Conservation (phyloP, 2,797 vertebrate genomes). For the Aeoliscus strigatus region DNA sequence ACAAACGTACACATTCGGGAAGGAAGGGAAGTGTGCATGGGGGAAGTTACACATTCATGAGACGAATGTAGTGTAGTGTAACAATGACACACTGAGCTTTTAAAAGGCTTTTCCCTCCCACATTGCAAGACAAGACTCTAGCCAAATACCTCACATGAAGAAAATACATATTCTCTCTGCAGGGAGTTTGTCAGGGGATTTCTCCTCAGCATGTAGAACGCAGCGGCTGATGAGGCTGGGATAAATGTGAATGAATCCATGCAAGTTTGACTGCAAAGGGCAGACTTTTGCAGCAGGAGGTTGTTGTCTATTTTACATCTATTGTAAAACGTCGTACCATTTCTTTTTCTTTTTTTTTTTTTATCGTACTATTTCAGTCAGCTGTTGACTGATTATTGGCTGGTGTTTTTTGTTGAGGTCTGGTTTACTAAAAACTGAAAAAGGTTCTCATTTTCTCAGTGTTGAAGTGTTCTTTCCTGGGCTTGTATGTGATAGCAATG, state of each 20-base stretch:
- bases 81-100: conserved; percentile 56
- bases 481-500: too few relatives aligned
- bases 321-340: too few relatives aligned
- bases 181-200: conserved; percentile 42
- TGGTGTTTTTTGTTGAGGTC: too few relatives aligned
- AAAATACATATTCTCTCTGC: conserved; percentile 46
- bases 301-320: too few relatives aligned
- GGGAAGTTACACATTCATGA: conserved; percentile 44
- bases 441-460: too few relatives aligned
- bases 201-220: conserved; percentile 45
- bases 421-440: too few relatives aligned
- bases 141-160: conserved; percentile 58
- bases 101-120: conserved; percentile 39
- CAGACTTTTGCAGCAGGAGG: too few relatives aligned
- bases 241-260: conserved; percentile 19
- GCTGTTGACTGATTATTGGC: too few relatives aligned
- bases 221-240: conserved; percentile 31
- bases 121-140: conserved; percentile 60
- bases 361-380: too few relatives aligned
- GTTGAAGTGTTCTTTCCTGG: too few relatives aligned
- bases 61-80: conserved; percentile 51
- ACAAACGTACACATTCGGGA: conserved; percentile 45
- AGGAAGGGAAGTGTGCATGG: conserved; percentile 19
- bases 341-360: too few relatives aligned
- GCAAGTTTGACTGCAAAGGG: neutral